Conservation (phyloP, 1,140 invertebrate species). For the Cheumatopsyche charites region DNA sequence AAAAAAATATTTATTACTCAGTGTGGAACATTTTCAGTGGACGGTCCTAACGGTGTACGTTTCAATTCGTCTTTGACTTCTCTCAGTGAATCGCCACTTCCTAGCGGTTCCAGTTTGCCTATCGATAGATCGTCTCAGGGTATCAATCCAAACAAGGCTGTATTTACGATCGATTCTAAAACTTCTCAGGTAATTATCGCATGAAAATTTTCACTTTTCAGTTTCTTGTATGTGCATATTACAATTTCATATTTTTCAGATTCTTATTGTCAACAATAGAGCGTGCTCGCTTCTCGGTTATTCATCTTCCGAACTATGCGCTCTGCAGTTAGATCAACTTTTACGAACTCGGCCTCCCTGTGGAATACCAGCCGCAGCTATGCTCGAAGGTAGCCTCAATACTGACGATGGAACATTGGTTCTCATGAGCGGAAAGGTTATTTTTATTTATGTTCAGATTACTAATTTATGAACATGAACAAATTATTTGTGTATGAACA, state of each 20-base stretch:
- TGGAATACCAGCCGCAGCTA: conserved; percentile 61
- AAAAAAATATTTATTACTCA: conserved; percentile 24
- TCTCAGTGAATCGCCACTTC: conserved; percentile 44
- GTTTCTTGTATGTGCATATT: not conserved
- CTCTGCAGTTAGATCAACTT: conserved; percentile 63
- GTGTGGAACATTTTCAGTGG: conserved; percentile 51
- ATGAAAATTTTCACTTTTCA: not conserved
- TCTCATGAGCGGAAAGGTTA: conserved; percentile 67
- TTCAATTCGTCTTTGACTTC: conserved; percentile 57
- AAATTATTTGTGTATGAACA: not conserved
- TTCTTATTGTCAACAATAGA: conserved; percentile 68
- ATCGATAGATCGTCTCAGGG: conserved; percentile 49
- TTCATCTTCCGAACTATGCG: conserved; percentile 63
- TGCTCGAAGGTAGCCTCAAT: conserved; percentile 64
- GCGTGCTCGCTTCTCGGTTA: conserved; percentile 67
- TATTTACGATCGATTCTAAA: conserved; percentile 64
- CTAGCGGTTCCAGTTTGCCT: conserved; percentile 33
- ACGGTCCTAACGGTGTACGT: conserved; percentile 60
- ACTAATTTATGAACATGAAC: no score
- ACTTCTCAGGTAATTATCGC: conserved; percentile 55
- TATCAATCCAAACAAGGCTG: conserved; percentile 63
- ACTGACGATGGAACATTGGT: conserved; percentile 65
- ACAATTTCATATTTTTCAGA: conserved; percentile 54
- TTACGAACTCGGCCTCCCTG: conserved; percentile 60
- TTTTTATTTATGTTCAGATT: not conserved